Base-by-base conservation (phyloP, 2,797 vertebrate species). In the Alfaro cultratus region DNA sequence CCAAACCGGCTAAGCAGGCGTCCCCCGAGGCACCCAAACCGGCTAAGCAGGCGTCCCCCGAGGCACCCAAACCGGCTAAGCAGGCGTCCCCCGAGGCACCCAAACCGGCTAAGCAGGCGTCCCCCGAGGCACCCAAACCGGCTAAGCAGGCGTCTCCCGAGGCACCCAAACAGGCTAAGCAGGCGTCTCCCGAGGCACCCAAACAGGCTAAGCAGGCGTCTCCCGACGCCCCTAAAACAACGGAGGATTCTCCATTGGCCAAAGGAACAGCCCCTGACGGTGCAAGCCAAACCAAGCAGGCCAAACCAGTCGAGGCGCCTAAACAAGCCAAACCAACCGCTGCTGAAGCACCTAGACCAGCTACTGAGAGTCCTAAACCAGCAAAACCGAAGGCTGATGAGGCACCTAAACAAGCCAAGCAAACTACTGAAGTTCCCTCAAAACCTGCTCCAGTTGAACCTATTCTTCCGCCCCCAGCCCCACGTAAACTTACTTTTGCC, bases 401-500 rank as follows among this genome's bases (percentile, higher is more conserved):
- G 13, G 13, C 7, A 15, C 68, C 41, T 55, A 74, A 74, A 15
- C 73, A 76, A 62, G 51, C 55, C 26, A 68, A 74, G 29, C 57
- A 72, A 70, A 67, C 72, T 57, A 62, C 77, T 41, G 81, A 85
- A 1, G 41, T 85, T 68, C 73, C 84, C 39, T 78, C 74, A 46
- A 89, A 91, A 71, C 75, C 90, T 2, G 57, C 73, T 55, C 84
- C 84, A n/a, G 60, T 89, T 47, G 83, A 92, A 47, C 81, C 91
- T 67, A 75, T 80, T 47, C 77, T 85, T 71, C 21, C 83, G 68
- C 76, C 78, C 70, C 76, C 89, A 64, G 62, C 84, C 78, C 75
- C 90, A 21, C 91, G 88, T 80, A 95, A 95, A 90, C 94, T 95
- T 55, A 93, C 94, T 67, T 95, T 95, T 92, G 94, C 94, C 26